Percentiles rank a stretch among this genome's conserved stretches.
These are phyloP conservation scores for Mechanitis mazaeus DNA, from an alignment of 2,888 invertebrate species.

Conservation along the genomic window DNA sequence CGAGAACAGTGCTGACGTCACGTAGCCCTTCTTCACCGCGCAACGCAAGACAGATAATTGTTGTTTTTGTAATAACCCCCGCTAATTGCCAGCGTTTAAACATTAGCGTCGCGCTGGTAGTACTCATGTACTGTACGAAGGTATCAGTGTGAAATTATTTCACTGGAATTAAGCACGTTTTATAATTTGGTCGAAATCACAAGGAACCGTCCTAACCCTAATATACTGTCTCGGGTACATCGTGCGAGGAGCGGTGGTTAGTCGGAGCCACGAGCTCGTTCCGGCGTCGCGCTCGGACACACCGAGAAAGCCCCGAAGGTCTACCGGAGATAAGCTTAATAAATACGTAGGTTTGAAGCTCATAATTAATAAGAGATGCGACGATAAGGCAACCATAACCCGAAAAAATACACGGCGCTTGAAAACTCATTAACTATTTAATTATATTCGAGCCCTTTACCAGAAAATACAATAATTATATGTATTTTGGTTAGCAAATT, in stretches of 20 bases:
- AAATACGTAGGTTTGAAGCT: slow-evolving; percentile 60
- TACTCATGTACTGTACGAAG: no score
- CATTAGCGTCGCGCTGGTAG: slow-evolving; percentile 10
- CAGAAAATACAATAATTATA: no score
- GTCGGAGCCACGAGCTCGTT: slow-evolving; percentile 20
- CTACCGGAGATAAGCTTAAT: slow-evolving; percentile 72
- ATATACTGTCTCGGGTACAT: background rate
- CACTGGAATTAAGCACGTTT: no score
- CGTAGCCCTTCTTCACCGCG: slow-evolving; percentile 31
- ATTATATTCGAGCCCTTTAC: no score
- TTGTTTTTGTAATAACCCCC: slow-evolving; percentile 25
- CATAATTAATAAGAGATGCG: slow-evolving; percentile 63
- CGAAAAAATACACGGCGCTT: no score
- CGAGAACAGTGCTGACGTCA: slow-evolving; percentile 31
- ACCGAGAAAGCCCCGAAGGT: slow-evolving; percentile 59
- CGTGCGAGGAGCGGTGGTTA: slow-evolving; percentile 3
- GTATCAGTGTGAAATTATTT: no score
- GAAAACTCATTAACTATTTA: no score
- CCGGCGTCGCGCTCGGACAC: slow-evolving; percentile 43
- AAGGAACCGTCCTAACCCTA: background rate
- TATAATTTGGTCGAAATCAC: no score
- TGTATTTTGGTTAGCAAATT: no score
- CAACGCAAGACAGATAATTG: slow-evolving; percentile 22
- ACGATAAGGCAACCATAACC: slow-evolving; percentile 39
- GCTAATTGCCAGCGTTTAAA: slow-evolving; percentile 16